Evolutionary conservation across 2,113 vertebrate genomes (phyloP).

Genomic region (Lasiurus borealis): DNA sequence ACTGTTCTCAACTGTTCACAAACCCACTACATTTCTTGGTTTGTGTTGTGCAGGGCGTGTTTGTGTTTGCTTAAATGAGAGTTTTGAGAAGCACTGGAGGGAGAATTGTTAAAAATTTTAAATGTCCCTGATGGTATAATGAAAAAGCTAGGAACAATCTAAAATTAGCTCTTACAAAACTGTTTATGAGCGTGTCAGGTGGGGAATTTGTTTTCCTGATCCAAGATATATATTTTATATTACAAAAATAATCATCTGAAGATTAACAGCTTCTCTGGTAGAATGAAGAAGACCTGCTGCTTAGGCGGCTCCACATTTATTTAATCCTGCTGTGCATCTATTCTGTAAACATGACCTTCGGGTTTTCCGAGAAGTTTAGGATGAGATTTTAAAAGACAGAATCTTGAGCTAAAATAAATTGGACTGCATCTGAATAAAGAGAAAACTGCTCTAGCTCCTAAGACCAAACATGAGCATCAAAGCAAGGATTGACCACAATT

Average conservation of each 20-base stretch:
- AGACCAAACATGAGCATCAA: neutral
- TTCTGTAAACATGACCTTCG: conserved; percentile 47
- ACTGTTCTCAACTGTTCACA: neutral
- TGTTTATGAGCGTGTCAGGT: conserved; percentile 59
- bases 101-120: neutral
- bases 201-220: conserved; percentile 62
- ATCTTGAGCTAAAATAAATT: conserved; percentile 36
- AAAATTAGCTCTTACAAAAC: conserved; percentile 66
- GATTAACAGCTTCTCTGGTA: conserved; percentile 33
- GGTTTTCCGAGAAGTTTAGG: conserved; percentile 32
- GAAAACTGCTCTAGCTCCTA: neutral
- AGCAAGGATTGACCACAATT: neutral
- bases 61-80: neutral
- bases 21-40: neutral
- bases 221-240: conserved; percentile 50
- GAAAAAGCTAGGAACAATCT: conserved; percentile 31
- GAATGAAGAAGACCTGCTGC: neutral
- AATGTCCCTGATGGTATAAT: conserved; percentile 12
- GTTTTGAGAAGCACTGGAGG: neutral
- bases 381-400: conserved; percentile 59
- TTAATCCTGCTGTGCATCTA: neutral
- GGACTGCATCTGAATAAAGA: neutral
- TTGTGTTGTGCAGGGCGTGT: neutral
- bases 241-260: conserved; percentile 52
- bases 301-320: neutral